A percentile compares a stretch with the other conserved stretches of the same genome.
These are phyloP conservation scores for Hydropotes inermis DNA, from an alignment of 2,113 vertebrate species.

Conservation along the genomic window DNA sequence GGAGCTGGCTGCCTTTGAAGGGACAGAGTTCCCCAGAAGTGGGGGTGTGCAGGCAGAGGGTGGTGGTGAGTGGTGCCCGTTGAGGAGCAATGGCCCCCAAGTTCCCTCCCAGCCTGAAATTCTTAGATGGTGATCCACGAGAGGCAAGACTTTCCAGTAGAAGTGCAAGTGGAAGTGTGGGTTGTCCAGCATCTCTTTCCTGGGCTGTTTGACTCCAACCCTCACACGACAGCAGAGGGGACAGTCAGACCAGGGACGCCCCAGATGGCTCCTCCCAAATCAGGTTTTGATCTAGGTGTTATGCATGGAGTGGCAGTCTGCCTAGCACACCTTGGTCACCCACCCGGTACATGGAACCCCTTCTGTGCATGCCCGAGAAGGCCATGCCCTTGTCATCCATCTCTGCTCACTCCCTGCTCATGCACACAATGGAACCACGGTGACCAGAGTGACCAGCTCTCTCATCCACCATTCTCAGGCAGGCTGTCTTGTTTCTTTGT, in stretches of 20 bases:
- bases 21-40: not conserved
- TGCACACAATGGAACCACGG: not conserved
- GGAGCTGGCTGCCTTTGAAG: not conserved
- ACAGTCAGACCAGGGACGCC: not conserved
- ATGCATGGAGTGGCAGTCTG: too few species aligned
- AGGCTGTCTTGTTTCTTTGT: not conserved
- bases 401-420: not conserved
- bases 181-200: not conserved
- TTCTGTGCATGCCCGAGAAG: not conserved
- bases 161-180: accelerated
- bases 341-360: accelerated
- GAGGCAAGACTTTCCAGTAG: not conserved
- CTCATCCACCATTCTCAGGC: not conserved
- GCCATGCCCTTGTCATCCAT: not conserved
- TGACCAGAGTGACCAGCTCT: not conserved
- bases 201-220: not conserved
- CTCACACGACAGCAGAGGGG: not conserved
- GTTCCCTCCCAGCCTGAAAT: not conserved
- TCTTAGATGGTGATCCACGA: not conserved
- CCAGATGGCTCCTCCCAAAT: too few species aligned
- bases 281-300: not conserved
- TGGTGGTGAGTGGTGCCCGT: not conserved
- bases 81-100: not conserved
- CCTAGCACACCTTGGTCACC: too few species aligned
- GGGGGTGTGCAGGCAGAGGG: not conserved